Conservation (phyloP, 1,140 invertebrate genomes). For the Pachypsylla venusta region DNA sequence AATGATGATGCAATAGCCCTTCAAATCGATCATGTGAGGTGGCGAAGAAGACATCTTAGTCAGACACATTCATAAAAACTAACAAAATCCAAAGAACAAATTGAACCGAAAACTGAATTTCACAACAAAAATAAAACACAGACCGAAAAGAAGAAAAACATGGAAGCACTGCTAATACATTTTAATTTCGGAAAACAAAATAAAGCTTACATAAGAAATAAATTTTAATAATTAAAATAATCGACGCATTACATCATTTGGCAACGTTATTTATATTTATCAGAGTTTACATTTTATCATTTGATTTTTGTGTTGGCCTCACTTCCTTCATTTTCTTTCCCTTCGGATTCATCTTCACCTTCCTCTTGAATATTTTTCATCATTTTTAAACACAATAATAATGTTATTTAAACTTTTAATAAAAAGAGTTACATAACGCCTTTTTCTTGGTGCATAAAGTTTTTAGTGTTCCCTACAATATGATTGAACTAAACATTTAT, state of each 20-base stretch:
- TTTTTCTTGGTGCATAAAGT: too few species aligned
- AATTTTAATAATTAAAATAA: background rate
- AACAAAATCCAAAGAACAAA: too few species aligned
- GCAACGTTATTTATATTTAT: slow-evolving; percentile 1
- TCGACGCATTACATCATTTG: background rate
- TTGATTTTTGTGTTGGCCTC: background rate
- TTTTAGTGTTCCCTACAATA: too few species aligned
- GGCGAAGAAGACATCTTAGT: slow-evolving; percentile 2
- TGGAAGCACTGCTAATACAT: slow-evolving; percentile 8
- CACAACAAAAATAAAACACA: background rate
- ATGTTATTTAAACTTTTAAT: too few species aligned
- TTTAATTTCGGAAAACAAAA: background rate
- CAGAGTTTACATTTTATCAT: background rate
- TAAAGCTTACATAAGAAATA: background rate
- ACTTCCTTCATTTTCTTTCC: background rate
- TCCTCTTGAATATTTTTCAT: slow-evolving; percentile 8
- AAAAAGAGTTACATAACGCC: too few species aligned
- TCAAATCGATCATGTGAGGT: slow-evolving; percentile 50
- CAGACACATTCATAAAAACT: slow-evolving; percentile 6
- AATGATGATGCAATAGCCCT: slow-evolving; percentile 90
- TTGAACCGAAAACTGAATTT: background rate
- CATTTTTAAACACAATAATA: too few species aligned
- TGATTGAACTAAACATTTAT: too few species aligned
- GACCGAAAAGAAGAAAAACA: background rate
- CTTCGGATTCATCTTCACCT: background rate